Percentiles rank a stretch among this genome's conserved stretches.
Conservation (phyloP, 2,888 invertebrate species). For the Leptothorax acervorum region DNA sequence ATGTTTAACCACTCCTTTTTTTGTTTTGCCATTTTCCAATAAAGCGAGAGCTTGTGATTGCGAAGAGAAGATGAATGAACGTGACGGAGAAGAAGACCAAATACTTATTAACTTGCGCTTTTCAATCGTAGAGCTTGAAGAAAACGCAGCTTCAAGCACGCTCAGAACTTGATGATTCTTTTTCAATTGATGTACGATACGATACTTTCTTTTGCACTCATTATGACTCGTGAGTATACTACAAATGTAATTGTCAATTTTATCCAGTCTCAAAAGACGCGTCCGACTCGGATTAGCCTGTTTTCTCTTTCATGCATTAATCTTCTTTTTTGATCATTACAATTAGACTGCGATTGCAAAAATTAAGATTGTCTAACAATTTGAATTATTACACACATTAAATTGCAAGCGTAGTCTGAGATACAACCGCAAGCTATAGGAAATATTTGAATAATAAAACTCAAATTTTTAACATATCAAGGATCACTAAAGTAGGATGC, state of each 20-base stretch:
- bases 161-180: neutral
- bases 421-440: slow-evolving; percentile 69
- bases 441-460: slow-evolving; percentile 75
- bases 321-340: neutral
- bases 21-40: slow-evolving; percentile 48
- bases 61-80: neutral
- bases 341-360: neutral
- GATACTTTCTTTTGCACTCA: neutral
- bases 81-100: neutral
- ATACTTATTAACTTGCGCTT: neutral
- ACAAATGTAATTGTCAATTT: neutral
- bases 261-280: slow-evolving; percentile 1
- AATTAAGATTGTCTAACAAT: slow-evolving; percentile 14
- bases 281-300: neutral
- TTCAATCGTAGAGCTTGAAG: neutral
- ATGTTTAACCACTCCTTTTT: slow-evolving; percentile 61
- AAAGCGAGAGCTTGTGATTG: slow-evolving; percentile 4
- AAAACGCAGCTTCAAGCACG: neutral
- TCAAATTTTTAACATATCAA: slow-evolving; percentile 75
- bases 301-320: neutral
- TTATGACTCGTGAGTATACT: slow-evolving; percentile 1
- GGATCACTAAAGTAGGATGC: slow-evolving; percentile 5
- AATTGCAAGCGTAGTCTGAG: slow-evolving; percentile 46
- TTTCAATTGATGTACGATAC: neutral
- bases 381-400: slow-evolving; percentile 3